Evolutionary conservation across 1,140 invertebrate species (phyloP), one percentile per base, ranked within the genome.

Genomic region (Drosophila busckii): DNA sequence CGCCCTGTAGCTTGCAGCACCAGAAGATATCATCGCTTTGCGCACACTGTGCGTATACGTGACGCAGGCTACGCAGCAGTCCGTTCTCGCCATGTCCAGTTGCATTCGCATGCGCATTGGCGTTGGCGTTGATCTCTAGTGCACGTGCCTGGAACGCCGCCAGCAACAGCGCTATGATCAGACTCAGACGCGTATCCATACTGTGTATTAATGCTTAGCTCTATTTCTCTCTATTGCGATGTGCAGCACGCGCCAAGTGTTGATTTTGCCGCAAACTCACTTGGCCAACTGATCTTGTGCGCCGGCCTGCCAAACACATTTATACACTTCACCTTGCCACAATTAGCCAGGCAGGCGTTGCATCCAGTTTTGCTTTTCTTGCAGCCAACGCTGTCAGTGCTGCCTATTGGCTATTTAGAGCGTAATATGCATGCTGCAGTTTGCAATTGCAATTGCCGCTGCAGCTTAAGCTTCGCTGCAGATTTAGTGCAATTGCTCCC

Each of bases 1-100:
- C 84, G 0, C 91, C 91, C 71, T 92, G 90, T 4, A 92, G 87
- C 85, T 93, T 93, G 45, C 93, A 88, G 73, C 92, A 93, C 85
- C 91, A 91, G 38, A 92, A 76, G 22, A 92, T 88, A 59, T 93
- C 90, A 52, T 91, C 87, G 20, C 89, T 89, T 20, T 88, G 85
- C 41, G 90, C 89, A 76, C 93, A 93, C 49, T 91, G 89, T 22
- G 89, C 88, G 62, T 91, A 92, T 25, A 92, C 88, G 63, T 89
- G 90, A 44, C 89, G 87, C 9, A 92, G 23, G 0, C 75, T 82
- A 3, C 84, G 64, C 9, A 78, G 20, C 1, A 87, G 23, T 0
- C 70, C 82, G 26, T 67, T 87, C 15, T 85, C 73, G 3, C 35
- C 35, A 9, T 25, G 28, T 2, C 41, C 28, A 12, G 16, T 53